Evolutionary conservation across 1,140 invertebrate species (phyloP).

Genomic region (Bombus impatiens): DNA sequence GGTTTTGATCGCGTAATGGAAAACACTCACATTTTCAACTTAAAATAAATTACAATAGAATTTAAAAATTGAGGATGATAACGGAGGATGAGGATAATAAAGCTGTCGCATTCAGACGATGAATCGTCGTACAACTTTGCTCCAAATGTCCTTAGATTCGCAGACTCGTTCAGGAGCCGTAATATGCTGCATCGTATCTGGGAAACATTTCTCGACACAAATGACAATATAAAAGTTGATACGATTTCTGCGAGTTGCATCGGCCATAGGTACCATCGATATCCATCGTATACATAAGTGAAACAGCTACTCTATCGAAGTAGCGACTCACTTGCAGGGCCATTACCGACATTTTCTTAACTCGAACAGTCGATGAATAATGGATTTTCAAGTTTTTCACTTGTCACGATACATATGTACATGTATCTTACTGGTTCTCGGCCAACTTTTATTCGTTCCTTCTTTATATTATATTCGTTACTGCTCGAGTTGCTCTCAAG

Average conservation of each 20-base stretch:
- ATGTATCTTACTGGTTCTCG: background rate
- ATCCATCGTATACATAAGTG: constrained; percentile 31
- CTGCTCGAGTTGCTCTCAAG: background rate
- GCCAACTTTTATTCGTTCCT: background rate
- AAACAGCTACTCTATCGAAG: constrained; percentile 4
- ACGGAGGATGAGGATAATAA: background rate
- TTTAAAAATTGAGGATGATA: background rate
- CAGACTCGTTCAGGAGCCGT: background rate
- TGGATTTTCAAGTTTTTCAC: constrained; percentile 27
- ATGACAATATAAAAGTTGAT: constrained; percentile 34
- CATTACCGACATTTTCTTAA: constrained; percentile 32
- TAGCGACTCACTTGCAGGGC: background rate
- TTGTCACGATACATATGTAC: background rate
- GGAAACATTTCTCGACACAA: constrained; percentile 15
- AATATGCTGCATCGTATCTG: background rate
- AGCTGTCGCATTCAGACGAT: background rate
- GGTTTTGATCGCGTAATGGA: background rate
- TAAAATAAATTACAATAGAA: background rate
- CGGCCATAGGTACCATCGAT: background rate
- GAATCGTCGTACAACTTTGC: background rate
- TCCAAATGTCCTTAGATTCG: background rate
- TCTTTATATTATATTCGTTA: background rate
- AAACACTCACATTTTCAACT: background rate
- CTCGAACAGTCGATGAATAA: constrained; percentile 17
- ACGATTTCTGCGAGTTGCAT: background rate